Evolutionary conservation across 35 echinoderm and acorn worm genomes (phyloP).

Genomic region (Lytechinus variegatus): DNA sequence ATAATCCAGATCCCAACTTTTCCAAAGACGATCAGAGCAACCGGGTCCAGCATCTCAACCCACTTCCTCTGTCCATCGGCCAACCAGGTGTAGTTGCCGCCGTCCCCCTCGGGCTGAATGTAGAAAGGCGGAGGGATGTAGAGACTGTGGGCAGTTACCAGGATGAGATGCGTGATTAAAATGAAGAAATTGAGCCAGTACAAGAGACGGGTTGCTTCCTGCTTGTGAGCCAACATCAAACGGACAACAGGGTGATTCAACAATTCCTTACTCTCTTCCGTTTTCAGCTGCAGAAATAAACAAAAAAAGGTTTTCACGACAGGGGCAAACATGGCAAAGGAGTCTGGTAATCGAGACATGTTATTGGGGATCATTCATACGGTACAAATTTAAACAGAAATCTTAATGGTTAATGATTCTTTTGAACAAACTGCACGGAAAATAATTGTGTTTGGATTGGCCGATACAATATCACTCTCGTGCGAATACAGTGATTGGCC

Average conservation of each 20-base stretch:
- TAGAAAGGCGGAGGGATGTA: constrained; percentile 20
- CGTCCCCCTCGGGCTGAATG: neutral
- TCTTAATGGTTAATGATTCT: no score
- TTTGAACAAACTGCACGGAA: no score
- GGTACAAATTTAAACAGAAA: no score
- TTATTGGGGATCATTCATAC: no score
- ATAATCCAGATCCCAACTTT: constrained; percentile 37
- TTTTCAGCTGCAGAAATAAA: neutral
- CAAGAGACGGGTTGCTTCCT: neutral
- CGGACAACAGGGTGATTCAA: constrained; percentile 17
- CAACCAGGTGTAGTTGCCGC: constrained; percentile 43
- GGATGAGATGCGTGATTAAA: neutral
- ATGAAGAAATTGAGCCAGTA: constrained; percentile 11
- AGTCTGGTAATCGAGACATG: no score
- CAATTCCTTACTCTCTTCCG: neutral
- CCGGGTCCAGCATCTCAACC: neutral
- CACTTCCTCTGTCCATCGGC: constrained; percentile 26
- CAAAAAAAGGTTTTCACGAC: no score
- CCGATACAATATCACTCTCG: no score
- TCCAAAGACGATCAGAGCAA: neutral
- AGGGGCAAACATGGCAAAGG: no score
- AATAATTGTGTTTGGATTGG: no score
- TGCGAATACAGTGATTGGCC: no score
- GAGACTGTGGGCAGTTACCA: constrained; percentile 2
- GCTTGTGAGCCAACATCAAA: neutral